Conservation (phyloP, 2,888 invertebrate genomes). For the Papilio elwesi region DNA sequence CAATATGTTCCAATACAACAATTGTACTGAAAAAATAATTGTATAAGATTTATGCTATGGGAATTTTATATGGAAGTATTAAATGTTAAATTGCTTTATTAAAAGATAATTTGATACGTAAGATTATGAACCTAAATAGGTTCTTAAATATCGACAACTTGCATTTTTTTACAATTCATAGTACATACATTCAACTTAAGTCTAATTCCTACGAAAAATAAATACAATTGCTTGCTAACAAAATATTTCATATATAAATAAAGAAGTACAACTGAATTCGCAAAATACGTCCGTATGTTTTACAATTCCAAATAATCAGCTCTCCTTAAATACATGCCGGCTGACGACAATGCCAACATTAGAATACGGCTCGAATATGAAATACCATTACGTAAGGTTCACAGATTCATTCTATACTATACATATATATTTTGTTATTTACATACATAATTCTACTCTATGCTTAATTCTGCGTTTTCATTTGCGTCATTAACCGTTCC, state of each 20-base stretch:
- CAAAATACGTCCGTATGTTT: conserved; percentile 10
- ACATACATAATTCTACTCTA: conserved; percentile 9
- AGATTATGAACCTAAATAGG: too few species aligned
- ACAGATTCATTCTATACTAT: conserved; percentile 4
- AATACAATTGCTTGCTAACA: not conserved
- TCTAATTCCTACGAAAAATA: too few species aligned
- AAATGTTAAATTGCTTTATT: too few species aligned
- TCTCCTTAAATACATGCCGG: conserved; percentile 13
- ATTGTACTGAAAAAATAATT: not conserved
- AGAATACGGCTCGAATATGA: conserved; percentile 12
- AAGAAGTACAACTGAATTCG: not conserved
- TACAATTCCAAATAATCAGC: conserved; percentile 26
- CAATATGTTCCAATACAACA: conserved; percentile 7
- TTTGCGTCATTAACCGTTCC: too few species aligned
- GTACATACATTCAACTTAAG: too few species aligned
- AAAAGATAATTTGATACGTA: too few species aligned
- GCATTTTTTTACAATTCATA: too few species aligned
- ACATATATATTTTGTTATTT: not conserved
- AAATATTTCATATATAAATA: not conserved
- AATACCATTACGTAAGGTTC: conserved; percentile 23
- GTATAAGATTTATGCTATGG: too few species aligned
- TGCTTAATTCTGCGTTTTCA: not conserved
- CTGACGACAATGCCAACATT: conserved; percentile 23
- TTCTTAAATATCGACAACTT: too few species aligned
- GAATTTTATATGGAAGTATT: too few species aligned